Base-by-base conservation (phyloP, 2,113 vertebrate genomes). In the Ptilorrhoa leucosticta region DNA sequence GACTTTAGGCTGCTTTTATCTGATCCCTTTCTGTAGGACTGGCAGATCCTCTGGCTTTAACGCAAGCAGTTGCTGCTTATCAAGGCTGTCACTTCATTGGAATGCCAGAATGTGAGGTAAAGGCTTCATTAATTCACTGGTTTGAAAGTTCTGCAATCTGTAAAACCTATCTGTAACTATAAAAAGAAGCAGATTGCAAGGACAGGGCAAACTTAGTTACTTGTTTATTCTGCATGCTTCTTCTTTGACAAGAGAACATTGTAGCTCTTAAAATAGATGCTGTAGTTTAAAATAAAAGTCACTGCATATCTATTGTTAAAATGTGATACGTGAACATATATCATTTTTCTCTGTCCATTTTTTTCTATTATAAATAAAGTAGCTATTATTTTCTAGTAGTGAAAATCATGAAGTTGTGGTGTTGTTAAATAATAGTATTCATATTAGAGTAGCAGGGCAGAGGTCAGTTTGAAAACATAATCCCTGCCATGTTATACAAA, bases 61-160 rank as follows among this genome's bases (percentile, higher is more conserved):
- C 98, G 20, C 99, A 99, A 96, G 99, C 99, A 28, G 99, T 99
- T 66, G 98, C 99, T 56, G 97, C 99, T 88, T 99, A 99, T 96
- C 99, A 99, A 96, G 99, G 99, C 90, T 99, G 99, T 94, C 99
- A 99, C 96, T 99, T 99, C 68, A 99, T 99, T 65, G 99, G 99
- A 92, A 99, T 99, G 99, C 99, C 99, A 5, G 99, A 99, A 93
- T 99, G 99, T 93, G 99, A 99, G 98, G 99, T 99, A 98, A 96
- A 79, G 69, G 40, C 42, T 91, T 93, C 22, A 30, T 90, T 73
- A 68, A 78, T 60, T 89, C 35, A 63, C 23, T 77, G 42, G 28
- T 73, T 31, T 87, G 15, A 66, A 80, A 88, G 83, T 61, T 68
- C 61, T 71, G 28, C 48, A 31, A 60, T 64, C 30, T 80, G 10